Evolutionary conservation across 1,140 invertebrate genomes (phyloP).

Genomic region (Neuroterus valhalla): DNA sequence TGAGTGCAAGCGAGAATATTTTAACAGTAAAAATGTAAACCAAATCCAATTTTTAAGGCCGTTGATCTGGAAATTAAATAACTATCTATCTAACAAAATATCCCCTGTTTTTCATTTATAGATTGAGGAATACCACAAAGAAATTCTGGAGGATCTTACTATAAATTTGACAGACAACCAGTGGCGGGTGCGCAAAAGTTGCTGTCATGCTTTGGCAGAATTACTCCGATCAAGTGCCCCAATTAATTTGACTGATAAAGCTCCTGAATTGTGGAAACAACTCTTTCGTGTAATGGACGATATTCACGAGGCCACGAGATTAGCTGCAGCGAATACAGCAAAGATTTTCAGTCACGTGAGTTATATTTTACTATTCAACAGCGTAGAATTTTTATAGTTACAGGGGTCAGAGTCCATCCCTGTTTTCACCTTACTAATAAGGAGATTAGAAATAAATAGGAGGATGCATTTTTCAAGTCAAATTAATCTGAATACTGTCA

Average conservation of each 20-base stretch:
- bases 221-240: slow-evolving; percentile 79
- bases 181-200: slow-evolving; percentile 93
- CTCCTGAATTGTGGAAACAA: slow-evolving; percentile 84
- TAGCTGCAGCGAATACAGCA: slow-evolving; percentile 85
- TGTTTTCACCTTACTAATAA: too few relatives aligned
- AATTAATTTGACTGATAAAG: slow-evolving; percentile 64
- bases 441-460: too few relatives aligned
- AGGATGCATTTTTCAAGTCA: too few relatives aligned
- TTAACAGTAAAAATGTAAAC: too few relatives aligned
- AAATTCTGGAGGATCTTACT: slow-evolving; percentile 89
- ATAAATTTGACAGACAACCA: slow-evolving; percentile 88
- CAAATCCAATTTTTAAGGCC: too few relatives aligned
- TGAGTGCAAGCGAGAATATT: too few relatives aligned
- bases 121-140: slow-evolving; percentile 91
- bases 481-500: too few relatives aligned
- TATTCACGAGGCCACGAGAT: slow-evolving; percentile 91
- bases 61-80: too few relatives aligned
- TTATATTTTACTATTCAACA: slow-evolving; percentile 36
- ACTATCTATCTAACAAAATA: too few relatives aligned
- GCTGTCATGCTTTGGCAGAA: slow-evolving; percentile 90
- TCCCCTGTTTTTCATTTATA: slow-evolving; percentile 64
- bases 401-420: too few relatives aligned
- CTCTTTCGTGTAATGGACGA: slow-evolving; percentile 95
- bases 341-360: slow-evolving; percentile 86
- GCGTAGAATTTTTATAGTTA: slow-evolving; percentile 15